Base-by-base conservation (phyloP, 2,888 invertebrate species). In the Orthonychiurus folsomi region DNA sequence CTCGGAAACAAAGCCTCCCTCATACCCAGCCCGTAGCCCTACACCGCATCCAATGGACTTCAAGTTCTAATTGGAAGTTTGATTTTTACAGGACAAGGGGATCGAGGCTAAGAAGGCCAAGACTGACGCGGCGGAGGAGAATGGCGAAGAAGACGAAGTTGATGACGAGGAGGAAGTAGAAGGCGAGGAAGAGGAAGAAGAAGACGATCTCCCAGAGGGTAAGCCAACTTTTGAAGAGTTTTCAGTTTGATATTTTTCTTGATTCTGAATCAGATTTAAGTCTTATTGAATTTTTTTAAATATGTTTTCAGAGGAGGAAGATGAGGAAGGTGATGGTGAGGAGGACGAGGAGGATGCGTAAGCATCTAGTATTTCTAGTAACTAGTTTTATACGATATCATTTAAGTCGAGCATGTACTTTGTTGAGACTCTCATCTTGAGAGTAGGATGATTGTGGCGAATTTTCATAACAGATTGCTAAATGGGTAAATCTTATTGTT, bases 71-170 rank as follows among this genome's bases (percentile, higher is more conserved):
- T 26, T 50, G 27, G 47, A 20, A 52, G 60, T 63, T 66, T 59
- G 59, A 65, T 63, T 50, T 69, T 73, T 74, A 58, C 77, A 87
- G 86, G 87, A 87, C 71, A 87, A 87, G 79, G 80, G 80, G 70
- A 85, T 86, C 63, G 87, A 87, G 66, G 83, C 84, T 71, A 88
- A 88, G 80, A 87, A 87, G 80, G 84, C 85, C 79, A 86, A 86
- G 81, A 87, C 86, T 80, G 37, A 37, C 9, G 20, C 48, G 9
- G 87, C 87, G 76, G 87, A 87, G 76, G 87, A 87, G 74, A 87
- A 86, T 66, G 82, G 82, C 64, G 82, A 86, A 72, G 86, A 85
- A 58, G 86, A 85, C 63, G 86, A 85, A 63, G 83, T 83, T 66
- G 83, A 84, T 15, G 72, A 71, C 63, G 84, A 84, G 63, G 82